Conservation (phyloP, 2,113 vertebrate species). For the Anarrhichthys ocellatus region DNA sequence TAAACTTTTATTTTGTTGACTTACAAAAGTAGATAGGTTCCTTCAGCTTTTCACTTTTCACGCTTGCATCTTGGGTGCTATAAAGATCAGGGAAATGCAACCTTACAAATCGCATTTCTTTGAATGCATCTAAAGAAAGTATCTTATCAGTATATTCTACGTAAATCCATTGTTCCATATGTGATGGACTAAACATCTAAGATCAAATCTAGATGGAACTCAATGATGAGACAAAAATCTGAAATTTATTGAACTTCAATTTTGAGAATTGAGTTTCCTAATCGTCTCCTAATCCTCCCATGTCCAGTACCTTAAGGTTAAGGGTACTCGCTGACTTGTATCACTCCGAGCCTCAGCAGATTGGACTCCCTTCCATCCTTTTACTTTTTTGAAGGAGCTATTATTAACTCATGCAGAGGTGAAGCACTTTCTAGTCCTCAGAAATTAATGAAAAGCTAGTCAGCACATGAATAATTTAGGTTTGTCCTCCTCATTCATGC, state of each 20-base stretch:
- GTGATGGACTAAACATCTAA: slow-evolving; percentile 1
- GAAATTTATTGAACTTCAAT: neutral
- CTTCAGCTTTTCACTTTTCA: neutral
- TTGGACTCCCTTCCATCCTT: slow-evolving; percentile 28
- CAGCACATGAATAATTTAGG: slow-evolving; percentile 76
- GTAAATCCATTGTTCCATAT: neutral
- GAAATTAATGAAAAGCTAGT: slow-evolving; percentile 78
- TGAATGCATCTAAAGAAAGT: slow-evolving; percentile 2
- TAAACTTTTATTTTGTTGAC: slow-evolving; percentile 18
- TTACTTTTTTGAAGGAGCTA: slow-evolving; percentile 60
- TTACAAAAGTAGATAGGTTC: neutral
- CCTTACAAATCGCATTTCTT: slow-evolving; percentile 11
- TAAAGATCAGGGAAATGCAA: neutral
- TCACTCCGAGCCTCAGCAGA: slow-evolving; percentile 28
- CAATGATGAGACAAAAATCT: neutral
- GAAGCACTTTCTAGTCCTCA: slow-evolving; percentile 65
- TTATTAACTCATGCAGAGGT: slow-evolving; percentile 74
- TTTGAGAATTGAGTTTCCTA: slow-evolving; percentile 1
- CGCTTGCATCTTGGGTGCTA: neutral
- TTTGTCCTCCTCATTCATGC: slow-evolving; percentile 65
- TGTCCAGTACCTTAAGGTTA: neutral
- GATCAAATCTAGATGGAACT: neutral
- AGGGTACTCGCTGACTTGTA: neutral
- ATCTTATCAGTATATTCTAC: neutral
- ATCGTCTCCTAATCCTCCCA: neutral